Base-by-base conservation (phyloP, 2,888 invertebrate species). In the Lypha dubia region DNA sequence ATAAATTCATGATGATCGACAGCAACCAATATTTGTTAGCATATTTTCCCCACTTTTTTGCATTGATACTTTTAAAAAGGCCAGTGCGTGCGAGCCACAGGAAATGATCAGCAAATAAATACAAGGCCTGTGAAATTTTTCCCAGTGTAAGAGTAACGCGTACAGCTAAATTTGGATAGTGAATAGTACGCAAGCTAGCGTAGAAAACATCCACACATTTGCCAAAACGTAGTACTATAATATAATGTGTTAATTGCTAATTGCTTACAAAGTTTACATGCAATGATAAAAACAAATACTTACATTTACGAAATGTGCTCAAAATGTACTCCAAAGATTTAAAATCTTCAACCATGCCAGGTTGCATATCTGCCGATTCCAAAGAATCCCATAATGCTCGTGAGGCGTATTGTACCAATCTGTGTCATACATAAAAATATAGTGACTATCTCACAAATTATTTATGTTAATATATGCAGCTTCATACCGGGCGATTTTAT, bases 231-330 rank as follows among this genome's bases (percentile, higher is more conserved):
- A 98, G 92, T 88, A 98, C 98, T 98, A 93, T 87, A 94, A 94
- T n/a, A 24, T 9, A 53, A 49, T 9, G 11, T 11, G 11, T 28
- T 28, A 35, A 35, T n/a, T 28, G 28, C 15, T 17, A 15, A 17
- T 58, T 35, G 9, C 4, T 8, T n/a, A 15, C 15, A 51, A 11
- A 53, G 20, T 20, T 1, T 20, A 49, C 13, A 22, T 22, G 13
- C 24, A 22, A 22, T 9, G 20, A 24, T 20, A 56, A 38, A 38
- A 38, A 1, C 11, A 38, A 67, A 8, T 65, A 91, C 93, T 93
- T 94, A 98, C 98, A 93, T 94, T 97, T 97, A 90, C 98, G 94
- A 88, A 97, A 97, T 79, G 97, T 95, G 89, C 97, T 96, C 77
- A 98, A 94, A 80, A 96, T 95, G 87, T 95, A 95, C 92, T 98